Conservation (phyloP, 2,888 invertebrate species). For the Andrena fulva region DNA sequence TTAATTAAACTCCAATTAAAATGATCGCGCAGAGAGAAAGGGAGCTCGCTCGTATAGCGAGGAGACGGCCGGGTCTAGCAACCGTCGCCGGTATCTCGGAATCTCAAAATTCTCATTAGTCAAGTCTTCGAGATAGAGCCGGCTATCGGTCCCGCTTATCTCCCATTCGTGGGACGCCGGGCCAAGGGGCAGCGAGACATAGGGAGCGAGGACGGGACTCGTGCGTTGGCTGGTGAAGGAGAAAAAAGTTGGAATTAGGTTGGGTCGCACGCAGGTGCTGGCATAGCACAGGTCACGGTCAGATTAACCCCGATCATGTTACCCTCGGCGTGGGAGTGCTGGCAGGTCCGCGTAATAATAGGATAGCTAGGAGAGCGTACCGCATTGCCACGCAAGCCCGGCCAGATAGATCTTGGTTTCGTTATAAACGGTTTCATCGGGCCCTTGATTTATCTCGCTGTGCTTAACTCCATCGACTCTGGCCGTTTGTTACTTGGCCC, state of each 20-base stretch:
- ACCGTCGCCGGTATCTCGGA: conserved; percentile 25
- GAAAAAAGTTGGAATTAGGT: conserved; percentile 70
- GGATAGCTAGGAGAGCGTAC: conserved; percentile 76
- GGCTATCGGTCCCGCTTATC: conserved; percentile 63
- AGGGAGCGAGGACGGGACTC: conserved; percentile 5
- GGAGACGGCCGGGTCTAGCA: background rate
- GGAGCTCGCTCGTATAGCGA: background rate
- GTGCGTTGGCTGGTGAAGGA: conserved; percentile 20
- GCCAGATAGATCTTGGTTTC: conserved; percentile 70
- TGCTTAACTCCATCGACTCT: conserved; percentile 50
- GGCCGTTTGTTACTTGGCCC: conserved; percentile 12
- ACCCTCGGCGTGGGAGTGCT: conserved; percentile 84
- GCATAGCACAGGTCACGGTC: conserved; percentile 82
- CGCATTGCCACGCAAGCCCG: conserved; percentile 60
- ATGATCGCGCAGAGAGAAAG: background rate
- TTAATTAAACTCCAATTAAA: conserved; percentile 48
- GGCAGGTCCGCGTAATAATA: conserved; percentile 82
- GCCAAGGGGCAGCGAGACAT: conserved; percentile 7
- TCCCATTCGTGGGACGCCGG: conserved; percentile 35
- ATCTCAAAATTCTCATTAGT: conserved; percentile 58
- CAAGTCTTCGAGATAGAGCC: conserved; percentile 41
- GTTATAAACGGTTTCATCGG: conserved; percentile 77
- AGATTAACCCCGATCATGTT: conserved; percentile 84
- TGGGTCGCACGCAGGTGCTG: conserved; percentile 77
- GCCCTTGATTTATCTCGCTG: conserved; percentile 73